Conservation (phyloP, 2,113 vertebrate species). For the Pelusios castaneus region DNA sequence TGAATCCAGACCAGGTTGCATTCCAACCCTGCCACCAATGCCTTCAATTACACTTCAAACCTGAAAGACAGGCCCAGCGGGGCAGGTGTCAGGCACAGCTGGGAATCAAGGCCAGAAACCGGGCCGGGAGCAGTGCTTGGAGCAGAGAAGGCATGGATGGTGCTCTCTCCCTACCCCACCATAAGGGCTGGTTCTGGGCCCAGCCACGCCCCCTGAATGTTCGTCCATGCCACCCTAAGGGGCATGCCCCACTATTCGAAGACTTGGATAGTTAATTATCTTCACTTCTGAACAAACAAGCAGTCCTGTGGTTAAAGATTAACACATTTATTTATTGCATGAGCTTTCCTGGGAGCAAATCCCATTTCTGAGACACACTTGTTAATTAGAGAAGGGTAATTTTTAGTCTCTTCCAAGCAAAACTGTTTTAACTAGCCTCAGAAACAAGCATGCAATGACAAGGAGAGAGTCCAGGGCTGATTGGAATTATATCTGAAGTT, state of each 20-base stretch:
- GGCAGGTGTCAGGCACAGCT: neutral
- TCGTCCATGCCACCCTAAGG: too few relatives aligned
- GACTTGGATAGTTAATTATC: neutral
- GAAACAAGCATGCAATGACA: neutral
- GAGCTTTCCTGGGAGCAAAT: too few relatives aligned
- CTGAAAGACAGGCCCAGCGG: neutral
- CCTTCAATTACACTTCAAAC: neutral
- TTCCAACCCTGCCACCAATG: neutral
- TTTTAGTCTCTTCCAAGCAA: neutral
- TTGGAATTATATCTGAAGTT: neutral
- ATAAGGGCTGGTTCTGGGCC: too few relatives aligned
- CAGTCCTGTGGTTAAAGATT: too few relatives aligned
- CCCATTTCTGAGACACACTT: neutral
- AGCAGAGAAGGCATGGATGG: too few relatives aligned
- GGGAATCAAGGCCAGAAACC: too few relatives aligned
- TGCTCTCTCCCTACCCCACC: too few relatives aligned
- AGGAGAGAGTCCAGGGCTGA: neutral
- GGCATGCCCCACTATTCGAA: too few relatives aligned
- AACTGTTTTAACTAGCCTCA: neutral
- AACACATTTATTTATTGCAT: too few relatives aligned
- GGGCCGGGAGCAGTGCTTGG: too few relatives aligned
- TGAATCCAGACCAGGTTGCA: fast-evolving
- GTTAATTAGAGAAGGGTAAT: neutral
- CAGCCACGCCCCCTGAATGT: too few relatives aligned
- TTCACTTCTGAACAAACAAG: too few relatives aligned